These are phyloP conservation scores for Musca domestica DNA, from an alignment of 1,140 invertebrate species.

Conservation along the genomic window DNA sequence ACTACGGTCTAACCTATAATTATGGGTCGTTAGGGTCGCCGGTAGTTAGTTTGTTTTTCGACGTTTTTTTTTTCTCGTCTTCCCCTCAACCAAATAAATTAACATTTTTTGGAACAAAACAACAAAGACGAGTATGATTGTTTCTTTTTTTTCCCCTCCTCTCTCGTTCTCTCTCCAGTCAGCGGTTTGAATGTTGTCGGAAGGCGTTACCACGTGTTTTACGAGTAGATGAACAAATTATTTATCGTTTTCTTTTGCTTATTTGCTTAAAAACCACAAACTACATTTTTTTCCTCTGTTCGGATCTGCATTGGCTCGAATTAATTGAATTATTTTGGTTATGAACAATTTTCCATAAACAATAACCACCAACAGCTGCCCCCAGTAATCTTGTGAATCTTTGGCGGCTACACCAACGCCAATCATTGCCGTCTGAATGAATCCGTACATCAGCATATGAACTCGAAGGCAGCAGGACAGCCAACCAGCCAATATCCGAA, in stretches of 20 bases:
- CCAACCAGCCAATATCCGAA: too few species aligned
- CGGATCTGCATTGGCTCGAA: not conserved
- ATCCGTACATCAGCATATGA: too few species aligned
- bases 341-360: conserved; percentile 13
- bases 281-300: not conserved
- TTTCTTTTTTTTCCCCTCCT: not conserved
- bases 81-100: conserved; percentile 2
- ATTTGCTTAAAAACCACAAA: conserved; percentile 16
- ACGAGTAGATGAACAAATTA: not conserved
- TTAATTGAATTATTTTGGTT: conserved; percentile 19
- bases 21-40: conserved; percentile 20
- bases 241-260: not conserved
- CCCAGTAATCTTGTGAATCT: too few species aligned
- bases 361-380: not conserved
- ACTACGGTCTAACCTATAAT: conserved; percentile 13
- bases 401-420: too few species aligned
- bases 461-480: too few species aligned
- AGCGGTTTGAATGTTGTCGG: not conserved
- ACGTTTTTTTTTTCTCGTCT: not conserved
- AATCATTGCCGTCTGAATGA: too few species aligned
- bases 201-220: conserved; percentile 20
- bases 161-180: too few species aligned
- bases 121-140: too few species aligned
- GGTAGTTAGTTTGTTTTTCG: conserved; percentile 8
- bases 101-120: not conserved